These are phyloP conservation scores for Tenthredo amoena DNA, from an alignment of 2,888 invertebrate genomes.

Conservation along the genomic window DNA sequence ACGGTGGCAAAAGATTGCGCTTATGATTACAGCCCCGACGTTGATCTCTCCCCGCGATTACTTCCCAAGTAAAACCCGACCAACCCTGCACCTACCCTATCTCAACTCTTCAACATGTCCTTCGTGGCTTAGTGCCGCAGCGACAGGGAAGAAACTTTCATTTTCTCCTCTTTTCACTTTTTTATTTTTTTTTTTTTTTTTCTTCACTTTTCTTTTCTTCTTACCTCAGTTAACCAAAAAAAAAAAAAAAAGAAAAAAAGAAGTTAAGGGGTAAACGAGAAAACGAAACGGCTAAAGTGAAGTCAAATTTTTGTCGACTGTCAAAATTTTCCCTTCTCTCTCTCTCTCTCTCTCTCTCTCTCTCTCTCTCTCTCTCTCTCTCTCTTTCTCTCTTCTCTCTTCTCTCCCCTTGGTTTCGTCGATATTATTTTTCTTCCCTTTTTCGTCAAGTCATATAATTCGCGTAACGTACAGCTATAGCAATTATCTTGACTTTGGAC, in stretches of 20 bases:
- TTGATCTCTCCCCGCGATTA: conserved; percentile 45
- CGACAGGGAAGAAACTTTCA: background rate
- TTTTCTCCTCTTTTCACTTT: background rate
- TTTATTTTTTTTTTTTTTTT: background rate
- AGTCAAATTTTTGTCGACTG: background rate
- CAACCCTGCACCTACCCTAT: background rate
- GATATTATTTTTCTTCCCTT: background rate
- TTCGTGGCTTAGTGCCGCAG: background rate
- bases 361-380: too few relatives aligned
- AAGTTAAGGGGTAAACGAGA: background rate
- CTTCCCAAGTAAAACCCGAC: conserved; percentile 6
- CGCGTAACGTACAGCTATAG: background rate
- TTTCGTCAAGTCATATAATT: background rate
- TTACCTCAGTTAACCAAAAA: background rate
- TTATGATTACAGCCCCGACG: conserved; percentile 47
- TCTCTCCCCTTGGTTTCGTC: too few relatives aligned
- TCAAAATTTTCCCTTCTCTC: too few relatives aligned
- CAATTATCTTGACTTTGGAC: conserved; percentile 12
- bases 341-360: too few relatives aligned
- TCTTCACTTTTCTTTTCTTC: background rate
- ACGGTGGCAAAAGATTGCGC: conserved; percentile 42
- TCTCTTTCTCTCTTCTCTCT: too few relatives aligned
- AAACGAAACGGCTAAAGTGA: background rate
- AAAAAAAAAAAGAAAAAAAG: background rate
- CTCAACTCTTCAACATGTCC: conserved; percentile 23